Conservation (phyloP, 2,888 invertebrate genomes). For the Gerris lacustris region DNA sequence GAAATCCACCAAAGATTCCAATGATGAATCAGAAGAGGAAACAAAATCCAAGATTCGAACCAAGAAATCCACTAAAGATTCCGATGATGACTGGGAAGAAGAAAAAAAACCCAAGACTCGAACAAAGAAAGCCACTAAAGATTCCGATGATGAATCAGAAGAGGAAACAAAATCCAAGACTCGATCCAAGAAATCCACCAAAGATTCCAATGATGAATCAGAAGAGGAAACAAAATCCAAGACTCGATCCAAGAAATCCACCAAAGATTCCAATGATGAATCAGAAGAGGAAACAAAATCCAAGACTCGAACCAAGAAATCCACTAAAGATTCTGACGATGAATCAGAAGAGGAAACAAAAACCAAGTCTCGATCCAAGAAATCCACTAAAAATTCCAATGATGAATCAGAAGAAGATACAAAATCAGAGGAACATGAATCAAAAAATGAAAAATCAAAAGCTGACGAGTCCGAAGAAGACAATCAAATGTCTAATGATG, state of each 20-base stretch:
- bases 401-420: not conserved
- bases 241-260: not conserved
- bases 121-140: not conserved
- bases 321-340: not conserved
- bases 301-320: not conserved
- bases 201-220: not conserved
- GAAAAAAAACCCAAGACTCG: not conserved
- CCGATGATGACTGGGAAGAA: not conserved
- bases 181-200: not conserved
- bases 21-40: too few relatives aligned
- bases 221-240: not conserved
- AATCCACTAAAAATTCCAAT: not conserved
- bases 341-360: not conserved
- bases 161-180: not conserved
- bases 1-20: too few relatives aligned
- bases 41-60: not conserved
- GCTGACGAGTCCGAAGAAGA: not conserved
- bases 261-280: not conserved
- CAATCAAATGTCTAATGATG: not conserved
- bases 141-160: not conserved
- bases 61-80: not conserved
- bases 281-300: not conserved
- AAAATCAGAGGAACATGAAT: too few relatives aligned
- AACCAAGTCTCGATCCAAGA: not conserved
- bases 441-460: not conserved